Evolutionary conservation across 2,797 vertebrate species (phyloP), one percentile per base, ranked within the genome.

Genomic region (Moxostoma hubbsi): DNA sequence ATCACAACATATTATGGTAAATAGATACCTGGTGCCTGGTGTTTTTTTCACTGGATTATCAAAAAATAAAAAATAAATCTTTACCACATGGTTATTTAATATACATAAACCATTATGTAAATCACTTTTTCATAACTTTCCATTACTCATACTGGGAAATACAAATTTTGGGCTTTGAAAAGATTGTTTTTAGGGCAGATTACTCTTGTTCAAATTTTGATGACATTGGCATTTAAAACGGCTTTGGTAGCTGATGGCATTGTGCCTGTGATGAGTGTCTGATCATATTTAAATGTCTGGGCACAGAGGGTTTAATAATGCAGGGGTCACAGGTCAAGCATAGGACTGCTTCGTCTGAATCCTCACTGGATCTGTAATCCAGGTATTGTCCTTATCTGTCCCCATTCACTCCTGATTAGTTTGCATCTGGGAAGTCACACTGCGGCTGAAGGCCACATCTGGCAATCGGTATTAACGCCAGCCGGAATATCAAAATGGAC

Each of bases 341-440:
- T 62, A 68, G 55, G 68, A 73, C 73, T 72, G 46, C 51, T 79
- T 76, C 58, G 77, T 76, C 67, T 82, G 67, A 11, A 18, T 79
- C 73, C 55, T 70, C 78, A 2, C 7, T 4, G 45, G 12, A 50
- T 57, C 68, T 5, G 85, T 92, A 89, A 92, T 92, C 90, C 86
- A 84, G 88, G 89, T 93, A 92, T 93, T 89, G 83, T 85, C 89
- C 85, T 92, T 90, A 92, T 88, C 88, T 84, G 79, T 82, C 18
- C 86, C 65, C 77, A 83, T 86, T 85, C 73, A 80, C 82, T 88
- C 88, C 88, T 90, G 91, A 93, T 92, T 91, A 92, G 89, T 92
- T 90, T 87, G 81, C 83, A 82, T 83, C 78, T 89, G 89, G 89
- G 87, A 89, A 91, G 90, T 73, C 53, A 62, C 55, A 78, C 58